phyloP scores from a whole-genome alignment of 2,113 vertebrate genomes.

The Pygathrix nemaeus region DNA sequence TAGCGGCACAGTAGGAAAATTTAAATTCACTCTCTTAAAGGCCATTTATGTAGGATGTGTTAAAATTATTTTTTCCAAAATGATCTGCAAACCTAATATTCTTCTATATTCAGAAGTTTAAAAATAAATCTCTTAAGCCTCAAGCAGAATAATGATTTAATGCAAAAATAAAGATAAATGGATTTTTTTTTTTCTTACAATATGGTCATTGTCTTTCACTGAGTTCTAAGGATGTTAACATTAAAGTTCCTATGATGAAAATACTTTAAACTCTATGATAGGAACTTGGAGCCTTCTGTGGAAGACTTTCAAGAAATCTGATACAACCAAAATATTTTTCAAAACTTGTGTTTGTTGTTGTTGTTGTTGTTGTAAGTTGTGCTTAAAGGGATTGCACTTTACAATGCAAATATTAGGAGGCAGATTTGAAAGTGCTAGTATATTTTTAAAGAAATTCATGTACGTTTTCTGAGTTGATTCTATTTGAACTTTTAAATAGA shows the following conservation, averaged over 20 bases:
- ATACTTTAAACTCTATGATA: not conserved
- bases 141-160: conserved; percentile 29
- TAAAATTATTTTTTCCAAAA: conserved; percentile 31
- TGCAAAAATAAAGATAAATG: conserved; percentile 23
- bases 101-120: conserved; percentile 35
- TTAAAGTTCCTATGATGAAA: conserved; percentile 62
- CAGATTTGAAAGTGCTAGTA: not conserved
- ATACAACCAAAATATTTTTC: conserved; percentile 56
- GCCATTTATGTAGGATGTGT: conserved; percentile 25
- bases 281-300: not conserved
- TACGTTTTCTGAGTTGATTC: conserved; percentile 42
- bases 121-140: conserved; percentile 48
- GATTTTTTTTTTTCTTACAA: not conserved
- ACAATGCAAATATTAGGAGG: not conserved
- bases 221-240: not conserved
- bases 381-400: not conserved
- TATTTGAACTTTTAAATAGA: conserved; percentile 34
- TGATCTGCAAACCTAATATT: conserved; percentile 17
- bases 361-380: conserved; percentile 42
- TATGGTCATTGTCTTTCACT: conserved; percentile 45
- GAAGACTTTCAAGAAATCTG: conserved; percentile 17
- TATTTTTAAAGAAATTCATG: conserved; percentile 22
- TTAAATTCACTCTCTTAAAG: conserved; percentile 58
- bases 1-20: conserved; percentile 61
- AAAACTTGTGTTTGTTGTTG: not conserved